Percentiles rank a stretch among this genome's conserved stretches.
phyloP scores from a whole-genome alignment of 2,888 invertebrate species.

The Anthophora plumipes region DNA sequence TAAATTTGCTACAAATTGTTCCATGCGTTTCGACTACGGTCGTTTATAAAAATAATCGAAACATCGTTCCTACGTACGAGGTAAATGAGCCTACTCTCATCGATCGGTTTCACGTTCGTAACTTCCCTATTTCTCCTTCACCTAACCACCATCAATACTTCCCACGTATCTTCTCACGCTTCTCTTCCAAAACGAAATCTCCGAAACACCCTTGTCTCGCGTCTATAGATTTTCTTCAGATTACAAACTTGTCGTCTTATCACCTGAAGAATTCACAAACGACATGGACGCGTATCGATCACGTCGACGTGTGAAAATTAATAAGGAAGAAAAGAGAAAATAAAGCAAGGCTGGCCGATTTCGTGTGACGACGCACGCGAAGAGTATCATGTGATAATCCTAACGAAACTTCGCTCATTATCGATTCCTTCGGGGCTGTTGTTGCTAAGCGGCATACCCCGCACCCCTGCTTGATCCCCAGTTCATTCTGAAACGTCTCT shows the following conservation, averaged over 20 bases:
- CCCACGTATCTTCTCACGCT: not conserved
- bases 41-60: conserved; percentile 43
- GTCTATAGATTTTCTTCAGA: not conserved
- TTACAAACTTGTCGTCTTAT: no score
- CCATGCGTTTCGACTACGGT: conserved; percentile 23
- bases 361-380: conserved; percentile 3
- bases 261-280: no score
- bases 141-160: not conserved
- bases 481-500: conserved; percentile 14
- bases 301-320: not conserved
- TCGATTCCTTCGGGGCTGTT: conserved; percentile 51
- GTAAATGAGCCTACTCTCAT: no score
- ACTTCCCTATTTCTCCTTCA: not conserved
- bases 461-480: conserved; percentile 33
- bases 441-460: conserved; percentile 51
- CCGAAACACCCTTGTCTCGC: not conserved
- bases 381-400: conserved; percentile 22
- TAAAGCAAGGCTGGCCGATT: not conserved
- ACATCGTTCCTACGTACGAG: not conserved
- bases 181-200: not conserved
- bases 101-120: not conserved
- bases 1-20: conserved; percentile 40
- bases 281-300: not conserved
- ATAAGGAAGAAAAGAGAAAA: not conserved
- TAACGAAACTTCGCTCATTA: conserved; percentile 47